Conservation (phyloP, 1,140 invertebrate species). For the Melitaea cinxia region DNA sequence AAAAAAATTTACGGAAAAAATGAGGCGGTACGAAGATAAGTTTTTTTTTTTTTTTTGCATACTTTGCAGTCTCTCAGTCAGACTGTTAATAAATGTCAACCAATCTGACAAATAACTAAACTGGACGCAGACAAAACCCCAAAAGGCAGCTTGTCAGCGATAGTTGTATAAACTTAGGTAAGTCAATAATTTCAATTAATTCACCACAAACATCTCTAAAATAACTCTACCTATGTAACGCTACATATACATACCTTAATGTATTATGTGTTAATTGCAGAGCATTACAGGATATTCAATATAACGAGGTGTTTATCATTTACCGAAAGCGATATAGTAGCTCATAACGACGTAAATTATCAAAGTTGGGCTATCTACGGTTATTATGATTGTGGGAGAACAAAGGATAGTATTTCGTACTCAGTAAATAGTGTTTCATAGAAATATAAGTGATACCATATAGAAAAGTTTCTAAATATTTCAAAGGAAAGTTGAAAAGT, state of each 20-base stretch:
- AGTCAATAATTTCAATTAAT: not conserved
- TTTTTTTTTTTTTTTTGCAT: too few species aligned
- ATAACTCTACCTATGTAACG: not conserved
- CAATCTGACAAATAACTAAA: too few species aligned
- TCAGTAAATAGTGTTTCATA: not conserved
- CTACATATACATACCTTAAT: slow-evolving; percentile 36
- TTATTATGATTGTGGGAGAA: slow-evolving; percentile 17
- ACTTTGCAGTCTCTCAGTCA: too few species aligned
- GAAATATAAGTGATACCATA: not conserved
- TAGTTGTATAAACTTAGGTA: too few species aligned
- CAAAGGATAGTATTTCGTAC: slow-evolving; percentile 3
- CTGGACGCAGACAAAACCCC: too few species aligned
- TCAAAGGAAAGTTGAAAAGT: not conserved
- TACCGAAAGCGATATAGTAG: slow-evolving; percentile 17
- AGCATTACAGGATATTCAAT: slow-evolving; percentile 22
- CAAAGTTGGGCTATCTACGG: slow-evolving; percentile 50
- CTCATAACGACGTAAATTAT: slow-evolving; percentile 40
- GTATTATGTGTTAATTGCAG: slow-evolving; percentile 24
- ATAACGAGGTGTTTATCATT: slow-evolving; percentile 29
- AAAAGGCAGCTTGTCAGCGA: too few species aligned
- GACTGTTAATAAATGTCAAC: too few species aligned
- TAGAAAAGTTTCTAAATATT: not conserved
- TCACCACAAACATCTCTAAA: slow-evolving; percentile 1
- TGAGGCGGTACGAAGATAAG: too few species aligned
- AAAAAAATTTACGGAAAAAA: too few species aligned